Percentiles rank a stretch among this genome's conserved stretches.
Evolutionary conservation across 1,140 invertebrate genomes (phyloP).

Genomic region (Drosophila littoralis): DNA sequence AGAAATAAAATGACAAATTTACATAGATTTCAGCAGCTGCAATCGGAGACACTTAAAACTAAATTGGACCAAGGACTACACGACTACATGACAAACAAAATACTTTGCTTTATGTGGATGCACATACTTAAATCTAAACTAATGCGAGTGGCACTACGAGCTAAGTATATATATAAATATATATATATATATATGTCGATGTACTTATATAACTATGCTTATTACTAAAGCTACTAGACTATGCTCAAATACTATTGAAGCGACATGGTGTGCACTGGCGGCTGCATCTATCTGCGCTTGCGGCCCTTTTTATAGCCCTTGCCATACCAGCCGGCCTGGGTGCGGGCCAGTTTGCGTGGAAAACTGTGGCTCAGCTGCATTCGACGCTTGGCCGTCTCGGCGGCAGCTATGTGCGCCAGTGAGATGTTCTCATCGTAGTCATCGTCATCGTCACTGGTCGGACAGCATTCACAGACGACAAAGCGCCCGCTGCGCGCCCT

Average conservation of each 20-base stretch:
- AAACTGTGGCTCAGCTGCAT: slow-evolving; percentile 82
- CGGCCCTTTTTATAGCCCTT: slow-evolving; percentile 86
- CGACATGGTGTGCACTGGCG: background rate
- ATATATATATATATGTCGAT: background rate
- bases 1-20: slow-evolving; percentile 1
- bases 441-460: slow-evolving; percentile 85
- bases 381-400: slow-evolving; percentile 73
- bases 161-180: slow-evolving; percentile 1
- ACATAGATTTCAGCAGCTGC: slow-evolving; percentile 11
- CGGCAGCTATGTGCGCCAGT: slow-evolving; percentile 77
- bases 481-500: slow-evolving; percentile 85
- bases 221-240: slow-evolving; percentile 22
- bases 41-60: slow-evolving; percentile 28
- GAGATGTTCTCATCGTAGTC: slow-evolving; percentile 84
- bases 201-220: slow-evolving; percentile 10
- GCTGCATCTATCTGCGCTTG: slow-evolving; percentile 64
- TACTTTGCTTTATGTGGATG: slow-evolving; percentile 8
- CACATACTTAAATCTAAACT: slow-evolving; percentile 16
- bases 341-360: slow-evolving; percentile 76
- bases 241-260: slow-evolving; percentile 45
- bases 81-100: slow-evolving; percentile 12
- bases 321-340: slow-evolving; percentile 87
- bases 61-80: slow-evolving; percentile 27
- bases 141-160: slow-evolving; percentile 40
- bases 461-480: slow-evolving; percentile 86